Conservation (phyloP, 2,888 invertebrate species). For the Cyrtodaria siliqua region DNA sequence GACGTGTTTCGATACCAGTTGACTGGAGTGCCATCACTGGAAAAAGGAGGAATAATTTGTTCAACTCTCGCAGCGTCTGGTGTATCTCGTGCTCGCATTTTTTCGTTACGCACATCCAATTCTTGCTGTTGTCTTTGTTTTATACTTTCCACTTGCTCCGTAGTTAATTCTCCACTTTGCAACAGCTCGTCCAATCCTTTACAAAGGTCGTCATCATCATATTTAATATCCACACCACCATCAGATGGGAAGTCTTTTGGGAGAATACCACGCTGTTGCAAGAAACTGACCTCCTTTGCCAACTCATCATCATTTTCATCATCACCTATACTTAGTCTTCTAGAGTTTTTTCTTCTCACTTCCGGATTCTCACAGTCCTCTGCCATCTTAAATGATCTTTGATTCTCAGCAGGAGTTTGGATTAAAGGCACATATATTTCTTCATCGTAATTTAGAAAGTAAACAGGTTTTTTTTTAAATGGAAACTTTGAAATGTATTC, state of each 20-base stretch:
- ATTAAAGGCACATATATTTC: too few species aligned
- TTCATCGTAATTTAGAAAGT: too few species aligned
- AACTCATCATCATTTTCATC: too few species aligned
- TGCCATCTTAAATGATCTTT: too few species aligned
- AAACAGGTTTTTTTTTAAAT: too few species aligned
- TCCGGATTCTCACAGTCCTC: too few species aligned
- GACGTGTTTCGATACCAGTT: conserved; percentile 31
- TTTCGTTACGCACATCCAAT: not conserved
- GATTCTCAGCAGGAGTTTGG: too few species aligned
- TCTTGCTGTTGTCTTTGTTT: not conserved
- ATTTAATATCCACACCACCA: conserved; percentile 6
- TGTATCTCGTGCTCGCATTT: conserved; percentile 18
- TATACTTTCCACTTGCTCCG: conserved; percentile 23
- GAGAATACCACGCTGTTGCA: conserved; percentile 34
- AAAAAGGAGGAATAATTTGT: too few species aligned
- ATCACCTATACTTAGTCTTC: too few species aligned
- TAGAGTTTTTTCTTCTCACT: too few species aligned
- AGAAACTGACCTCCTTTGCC: conserved; percentile 14
- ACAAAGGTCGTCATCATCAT: conserved; percentile 42
- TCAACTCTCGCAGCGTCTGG: conserved; percentile 15
- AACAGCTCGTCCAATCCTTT: conserved; percentile 56
- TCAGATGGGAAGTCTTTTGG: conserved; percentile 34
- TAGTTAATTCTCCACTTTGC: conserved; percentile 31
- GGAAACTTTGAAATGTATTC: too few species aligned
- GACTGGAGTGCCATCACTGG: conserved; percentile 32